Evolutionary conservation across 2,888 invertebrate genomes (phyloP).

Genomic region (Apomyelois bistriatella): DNA sequence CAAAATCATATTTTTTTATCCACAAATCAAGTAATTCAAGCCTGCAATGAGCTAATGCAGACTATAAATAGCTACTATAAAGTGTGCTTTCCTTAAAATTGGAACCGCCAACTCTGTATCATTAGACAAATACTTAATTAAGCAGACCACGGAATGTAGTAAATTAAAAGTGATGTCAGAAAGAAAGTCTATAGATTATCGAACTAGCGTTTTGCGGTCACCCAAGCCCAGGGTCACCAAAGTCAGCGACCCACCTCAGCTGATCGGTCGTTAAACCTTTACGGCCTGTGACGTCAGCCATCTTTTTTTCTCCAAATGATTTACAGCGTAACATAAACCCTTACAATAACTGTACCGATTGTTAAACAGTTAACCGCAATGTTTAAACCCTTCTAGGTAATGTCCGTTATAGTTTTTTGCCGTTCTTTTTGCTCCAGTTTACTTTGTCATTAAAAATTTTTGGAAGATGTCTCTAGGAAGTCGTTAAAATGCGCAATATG

Average conservation of each 20-base stretch:
- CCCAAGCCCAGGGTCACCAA: constrained; percentile 31
- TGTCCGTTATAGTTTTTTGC: constrained; percentile 47
- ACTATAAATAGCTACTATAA: too few species aligned
- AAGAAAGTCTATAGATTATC: not conserved
- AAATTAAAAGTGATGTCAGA: too few species aligned
- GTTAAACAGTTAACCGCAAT: constrained; percentile 78
- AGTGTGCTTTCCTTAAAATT: too few species aligned
- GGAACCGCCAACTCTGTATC: too few species aligned
- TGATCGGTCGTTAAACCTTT: constrained; percentile 74
- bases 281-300: constrained; percentile 67
- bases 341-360: constrained; percentile 76
- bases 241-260: constrained; percentile 62
- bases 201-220: constrained; percentile 15
- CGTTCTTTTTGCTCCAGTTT: constrained; percentile 71
- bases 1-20: too few species aligned
- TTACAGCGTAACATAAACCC: constrained; percentile 70
- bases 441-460: constrained; percentile 44
- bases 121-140: too few species aligned
- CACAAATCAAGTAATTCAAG: too few species aligned
- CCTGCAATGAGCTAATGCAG: too few species aligned
- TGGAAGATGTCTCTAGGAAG: constrained; percentile 38
- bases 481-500: constrained; percentile 71
- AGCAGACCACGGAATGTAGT: too few species aligned
- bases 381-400: constrained; percentile 76
- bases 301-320: constrained; percentile 68